Evolutionary conservation across 2,113 vertebrate genomes (phyloP).

Genomic region (Hippocampus abdominalis): DNA sequence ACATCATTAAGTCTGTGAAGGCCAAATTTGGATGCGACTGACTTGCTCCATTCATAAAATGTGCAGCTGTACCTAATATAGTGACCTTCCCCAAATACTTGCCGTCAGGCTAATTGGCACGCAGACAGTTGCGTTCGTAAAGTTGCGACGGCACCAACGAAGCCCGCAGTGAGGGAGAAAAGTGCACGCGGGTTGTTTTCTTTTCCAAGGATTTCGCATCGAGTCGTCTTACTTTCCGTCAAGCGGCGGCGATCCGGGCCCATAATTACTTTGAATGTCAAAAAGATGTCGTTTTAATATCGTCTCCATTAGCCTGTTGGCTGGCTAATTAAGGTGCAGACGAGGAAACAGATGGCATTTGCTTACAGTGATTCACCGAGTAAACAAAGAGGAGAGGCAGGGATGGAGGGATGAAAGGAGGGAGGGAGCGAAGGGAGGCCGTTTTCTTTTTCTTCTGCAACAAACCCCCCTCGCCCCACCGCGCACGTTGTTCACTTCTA

Average conservation of each 20-base stretch:
- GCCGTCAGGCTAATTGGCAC: too few species aligned
- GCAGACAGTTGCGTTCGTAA: background rate
- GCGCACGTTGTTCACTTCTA: constrained; percentile 16
- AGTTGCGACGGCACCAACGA: background rate
- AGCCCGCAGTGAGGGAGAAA: background rate
- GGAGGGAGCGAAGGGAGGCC: constrained; percentile 21
- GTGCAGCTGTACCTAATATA: background rate
- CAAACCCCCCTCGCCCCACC: background rate
- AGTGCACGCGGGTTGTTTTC: background rate
- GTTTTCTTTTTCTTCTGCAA: constrained; percentile 18
- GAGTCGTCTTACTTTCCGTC: background rate
- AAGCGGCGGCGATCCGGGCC: constrained; percentile 70
- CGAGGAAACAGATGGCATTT: constrained; percentile 99
- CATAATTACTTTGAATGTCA: constrained; percentile 99
- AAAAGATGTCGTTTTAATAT: constrained; percentile 99
- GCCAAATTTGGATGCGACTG: too few species aligned
- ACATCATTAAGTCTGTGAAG: too few species aligned
- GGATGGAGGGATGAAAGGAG: constrained; percentile 1
- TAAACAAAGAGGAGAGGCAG: constrained; percentile 80
- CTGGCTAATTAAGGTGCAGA: constrained; percentile 98
- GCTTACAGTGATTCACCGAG: constrained; percentile 95
- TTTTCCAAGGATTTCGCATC: background rate
- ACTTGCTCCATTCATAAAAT: background rate
- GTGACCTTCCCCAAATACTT: background rate
- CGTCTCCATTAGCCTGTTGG: constrained; percentile 98